phyloP scores from a whole-genome alignment of 2,113 vertebrate genomes.

The Hipposideros armiger region DNA sequence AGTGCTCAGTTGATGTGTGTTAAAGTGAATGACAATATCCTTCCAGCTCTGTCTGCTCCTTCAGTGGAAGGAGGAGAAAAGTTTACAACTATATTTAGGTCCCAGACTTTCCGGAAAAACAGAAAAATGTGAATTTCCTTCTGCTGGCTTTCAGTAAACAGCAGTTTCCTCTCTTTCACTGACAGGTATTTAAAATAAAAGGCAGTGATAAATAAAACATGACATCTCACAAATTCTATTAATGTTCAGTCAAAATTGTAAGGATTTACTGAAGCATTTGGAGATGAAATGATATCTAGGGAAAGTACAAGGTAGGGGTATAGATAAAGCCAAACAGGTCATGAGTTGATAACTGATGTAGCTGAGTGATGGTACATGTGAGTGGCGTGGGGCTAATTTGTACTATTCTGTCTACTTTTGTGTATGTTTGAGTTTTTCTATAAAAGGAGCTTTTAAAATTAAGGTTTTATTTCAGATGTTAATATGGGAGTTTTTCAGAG shows the following conservation, averaged over 20 bases:
- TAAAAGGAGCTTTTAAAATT: background rate
- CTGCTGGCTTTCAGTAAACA: background rate
- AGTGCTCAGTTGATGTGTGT: background rate
- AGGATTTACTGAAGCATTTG: slow-evolving; percentile 22
- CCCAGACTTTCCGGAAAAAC: background rate
- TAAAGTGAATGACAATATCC: background rate
- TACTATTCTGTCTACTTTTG: background rate
- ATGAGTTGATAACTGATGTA: background rate
- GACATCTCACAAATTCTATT: background rate
- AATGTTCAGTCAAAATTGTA: background rate
- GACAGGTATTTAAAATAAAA: slow-evolving; percentile 46
- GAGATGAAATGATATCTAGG: background rate
- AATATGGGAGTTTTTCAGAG: background rate
- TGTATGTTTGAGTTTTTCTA: background rate
- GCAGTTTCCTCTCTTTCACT: background rate
- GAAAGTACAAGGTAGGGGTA: background rate
- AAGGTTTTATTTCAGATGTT: slow-evolving; percentile 29
- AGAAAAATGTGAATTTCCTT: slow-evolving; percentile 4
- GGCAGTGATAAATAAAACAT: slow-evolving; percentile 13
- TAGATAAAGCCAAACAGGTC: background rate
- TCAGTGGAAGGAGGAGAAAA: background rate
- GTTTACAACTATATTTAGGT: background rate
- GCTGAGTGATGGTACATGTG: background rate
- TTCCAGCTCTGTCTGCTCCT: background rate
- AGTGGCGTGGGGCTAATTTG: background rate